Percentiles rank a stretch among this genome's conserved stretches.
phyloP scores from a whole-genome alignment of 1,140 invertebrate genomes.

The Octopus sinensis region DNA sequence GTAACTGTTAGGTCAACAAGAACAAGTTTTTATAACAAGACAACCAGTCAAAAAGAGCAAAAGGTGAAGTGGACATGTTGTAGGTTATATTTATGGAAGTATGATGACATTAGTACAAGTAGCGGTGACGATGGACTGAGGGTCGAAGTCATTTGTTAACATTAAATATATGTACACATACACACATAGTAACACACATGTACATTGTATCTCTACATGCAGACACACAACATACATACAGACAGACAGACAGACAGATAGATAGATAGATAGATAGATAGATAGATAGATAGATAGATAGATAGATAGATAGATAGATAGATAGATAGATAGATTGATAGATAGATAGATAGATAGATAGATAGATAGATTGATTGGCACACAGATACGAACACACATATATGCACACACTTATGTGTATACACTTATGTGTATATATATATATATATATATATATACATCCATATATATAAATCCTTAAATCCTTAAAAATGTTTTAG shows the following conservation, averaged over 20 bases:
- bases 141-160: too few relatives aligned
- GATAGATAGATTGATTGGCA: background rate
- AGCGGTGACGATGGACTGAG: too few relatives aligned
- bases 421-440: background rate
- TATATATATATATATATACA: slow-evolving; percentile 1
- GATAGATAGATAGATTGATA: background rate
- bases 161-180: too few relatives aligned
- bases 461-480: background rate
- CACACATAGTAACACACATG: too few relatives aligned
- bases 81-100: too few relatives aligned
- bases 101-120: too few relatives aligned
- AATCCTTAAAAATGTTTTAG: too few relatives aligned
- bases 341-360: background rate
- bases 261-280: background rate
- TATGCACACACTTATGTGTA: background rate
- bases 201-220: too few relatives aligned
- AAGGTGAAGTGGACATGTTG: too few relatives aligned
- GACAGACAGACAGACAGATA: background rate
- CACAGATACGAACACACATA: background rate
- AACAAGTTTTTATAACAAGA: too few relatives aligned
- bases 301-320: background rate
- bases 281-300: background rate
- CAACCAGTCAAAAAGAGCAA: too few relatives aligned
- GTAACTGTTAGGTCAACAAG: too few relatives aligned
- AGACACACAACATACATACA: background rate